Percentiles rank a stretch among this genome's conserved stretches.
Conservation (phyloP, 2,888 invertebrate genomes). For the Amphipoea oculea region DNA sequence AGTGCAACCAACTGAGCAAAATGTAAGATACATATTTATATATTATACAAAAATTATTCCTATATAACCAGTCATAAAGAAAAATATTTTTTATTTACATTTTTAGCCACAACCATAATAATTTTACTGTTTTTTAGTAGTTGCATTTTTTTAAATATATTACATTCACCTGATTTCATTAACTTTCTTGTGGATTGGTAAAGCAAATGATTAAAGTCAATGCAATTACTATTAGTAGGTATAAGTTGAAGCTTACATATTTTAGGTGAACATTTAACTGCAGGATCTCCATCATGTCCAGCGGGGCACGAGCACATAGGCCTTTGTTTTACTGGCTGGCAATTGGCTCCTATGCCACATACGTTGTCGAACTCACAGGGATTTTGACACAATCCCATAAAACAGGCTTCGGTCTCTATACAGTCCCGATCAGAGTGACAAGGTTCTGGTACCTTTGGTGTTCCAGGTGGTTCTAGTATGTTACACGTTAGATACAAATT, state of each 20-base stretch:
- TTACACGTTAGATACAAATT: slow-evolving; percentile 85
- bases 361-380: slow-evolving; percentile 95
- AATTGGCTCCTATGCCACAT: slow-evolving; percentile 94
- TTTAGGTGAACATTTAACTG: slow-evolving; percentile 94
- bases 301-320: slow-evolving; percentile 95
- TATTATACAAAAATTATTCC: slow-evolving; percentile 65
- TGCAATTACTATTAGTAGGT: slow-evolving; percentile 69
- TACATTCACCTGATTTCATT: slow-evolving; percentile 31
- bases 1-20: slow-evolving; percentile 95
- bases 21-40: slow-evolving; percentile 76
- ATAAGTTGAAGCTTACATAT: slow-evolving; percentile 92
- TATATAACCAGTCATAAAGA: slow-evolving; percentile 21
- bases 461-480: slow-evolving; percentile 92
- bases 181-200: slow-evolving; percentile 7
- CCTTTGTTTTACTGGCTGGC: slow-evolving; percentile 95
- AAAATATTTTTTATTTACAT: slow-evolving; percentile 24
- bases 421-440: slow-evolving; percentile 96
- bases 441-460: slow-evolving; percentile 93
- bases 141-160: slow-evolving; percentile 10
- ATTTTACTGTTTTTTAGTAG: slow-evolving; percentile 23
- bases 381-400: slow-evolving; percentile 95
- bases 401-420: slow-evolving; percentile 95
- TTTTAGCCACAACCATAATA: slow-evolving; percentile 42
- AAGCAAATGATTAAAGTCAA: slow-evolving; percentile 48
- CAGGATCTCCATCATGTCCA: slow-evolving; percentile 95